Percentiles rank a stretch among this genome's conserved stretches.
These are phyloP conservation scores for Glossosoma conforme DNA, from an alignment of 1,140 invertebrate species.

Conservation along the genomic window DNA sequence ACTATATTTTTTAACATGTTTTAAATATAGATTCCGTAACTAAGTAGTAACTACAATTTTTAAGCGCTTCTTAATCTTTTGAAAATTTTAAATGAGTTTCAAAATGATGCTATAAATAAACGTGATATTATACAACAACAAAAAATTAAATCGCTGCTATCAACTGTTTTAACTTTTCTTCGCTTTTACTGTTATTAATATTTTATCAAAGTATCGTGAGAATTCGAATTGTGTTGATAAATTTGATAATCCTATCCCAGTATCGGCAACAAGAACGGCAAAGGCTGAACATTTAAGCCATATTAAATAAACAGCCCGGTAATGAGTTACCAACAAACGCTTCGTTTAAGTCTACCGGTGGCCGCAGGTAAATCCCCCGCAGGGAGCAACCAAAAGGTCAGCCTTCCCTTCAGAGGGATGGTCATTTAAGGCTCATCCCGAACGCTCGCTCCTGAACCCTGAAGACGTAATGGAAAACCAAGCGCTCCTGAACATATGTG, in stretches of 20 bases:
- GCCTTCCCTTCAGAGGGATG: conserved; percentile 1
- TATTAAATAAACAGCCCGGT: conserved; percentile 31
- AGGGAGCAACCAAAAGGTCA: conserved; percentile 15
- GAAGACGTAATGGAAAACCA: neutral
- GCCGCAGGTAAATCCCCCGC: conserved; percentile 24
- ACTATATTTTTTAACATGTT: too few relatives aligned
- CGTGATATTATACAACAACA: too few relatives aligned
- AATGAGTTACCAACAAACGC: conserved; percentile 31
- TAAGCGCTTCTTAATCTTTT: too few relatives aligned
- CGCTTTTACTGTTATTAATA: neutral
- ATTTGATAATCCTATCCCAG: too few relatives aligned
- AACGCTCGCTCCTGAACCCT: conserved; percentile 7
- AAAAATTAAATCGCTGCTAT: too few relatives aligned
- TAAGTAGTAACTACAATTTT: too few relatives aligned
- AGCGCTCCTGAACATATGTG: conserved; percentile 2
- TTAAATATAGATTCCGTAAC: too few relatives aligned
- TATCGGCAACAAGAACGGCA: too few relatives aligned
- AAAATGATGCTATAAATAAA: too few relatives aligned
- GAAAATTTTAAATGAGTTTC: too few relatives aligned
- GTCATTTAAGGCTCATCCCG: conserved; percentile 9
- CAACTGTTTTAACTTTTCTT: neutral
- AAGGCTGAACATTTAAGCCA: conserved; percentile 22
- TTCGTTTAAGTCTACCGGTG: conserved; percentile 23
- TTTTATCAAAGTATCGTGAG: too few relatives aligned
- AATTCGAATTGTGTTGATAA: too few relatives aligned